Percentiles rank a stretch among this genome's conserved stretches.
These are phyloP conservation scores for Hyles lineata DNA, from an alignment of 2,888 invertebrate genomes.

Conservation along the genomic window DNA sequence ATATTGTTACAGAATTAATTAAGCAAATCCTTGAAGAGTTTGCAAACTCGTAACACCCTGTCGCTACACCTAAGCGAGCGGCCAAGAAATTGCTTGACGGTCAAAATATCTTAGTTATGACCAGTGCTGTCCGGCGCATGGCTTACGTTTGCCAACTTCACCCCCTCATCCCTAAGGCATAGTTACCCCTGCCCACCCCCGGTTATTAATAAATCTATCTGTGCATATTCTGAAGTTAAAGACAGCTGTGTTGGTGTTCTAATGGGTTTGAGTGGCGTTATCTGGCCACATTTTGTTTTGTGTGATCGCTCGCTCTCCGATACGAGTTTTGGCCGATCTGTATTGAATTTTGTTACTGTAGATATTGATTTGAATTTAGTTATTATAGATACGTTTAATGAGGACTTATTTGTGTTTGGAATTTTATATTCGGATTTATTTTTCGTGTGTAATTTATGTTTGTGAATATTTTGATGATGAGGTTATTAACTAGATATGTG, in stretches of 20 bases:
- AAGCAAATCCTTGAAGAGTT: conserved; percentile 58
- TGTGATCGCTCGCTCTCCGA: conserved; percentile 5
- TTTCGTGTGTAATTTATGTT: no score
- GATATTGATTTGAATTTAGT: no score
- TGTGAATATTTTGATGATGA: no score
- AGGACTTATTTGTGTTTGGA: no score
- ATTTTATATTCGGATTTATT: no score
- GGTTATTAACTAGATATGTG: no score
- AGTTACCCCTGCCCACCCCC: conserved; percentile 58
- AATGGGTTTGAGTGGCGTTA: conserved; percentile 56
- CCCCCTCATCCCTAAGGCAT: conserved; percentile 69
- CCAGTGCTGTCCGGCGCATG: conserved; percentile 82
- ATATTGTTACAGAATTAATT: conserved; percentile 68
- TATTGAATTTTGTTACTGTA: not conserved
- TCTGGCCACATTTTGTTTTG: conserved; percentile 37
- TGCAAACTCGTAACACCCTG: conserved; percentile 68
- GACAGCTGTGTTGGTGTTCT: conserved; percentile 68
- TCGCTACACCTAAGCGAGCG: conserved; percentile 60
- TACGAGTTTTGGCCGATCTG: conserved; percentile 31
- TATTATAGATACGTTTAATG: no score
- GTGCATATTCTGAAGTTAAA: conserved; percentile 76
- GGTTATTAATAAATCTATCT: conserved; percentile 84
- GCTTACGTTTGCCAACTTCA: conserved; percentile 81
- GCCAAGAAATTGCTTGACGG: conserved; percentile 83
- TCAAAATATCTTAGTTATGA: conserved; percentile 85